Base-by-base conservation (phyloP, 2,113 vertebrate species). In the Chlorodrepanis virens region DNA sequence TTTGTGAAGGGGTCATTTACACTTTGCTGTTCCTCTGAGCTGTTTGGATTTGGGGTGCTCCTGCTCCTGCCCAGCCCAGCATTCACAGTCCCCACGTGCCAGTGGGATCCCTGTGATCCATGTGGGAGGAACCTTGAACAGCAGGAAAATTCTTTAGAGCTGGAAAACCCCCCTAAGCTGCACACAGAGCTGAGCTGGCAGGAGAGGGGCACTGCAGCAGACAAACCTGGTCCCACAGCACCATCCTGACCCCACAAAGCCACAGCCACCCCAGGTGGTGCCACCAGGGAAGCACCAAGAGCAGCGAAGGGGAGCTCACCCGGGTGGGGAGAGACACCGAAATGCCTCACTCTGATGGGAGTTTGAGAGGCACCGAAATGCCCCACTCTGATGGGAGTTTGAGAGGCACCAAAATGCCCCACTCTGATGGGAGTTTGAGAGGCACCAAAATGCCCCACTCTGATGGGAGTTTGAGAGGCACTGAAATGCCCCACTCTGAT, bases 61-160 rank as follows among this genome's bases (percentile, higher is more conserved):
- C 9, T 70, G 12, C 33, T 33, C 39, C 9, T 15, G 19, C 44
- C 57, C 64, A 52, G 69, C 39, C 2, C 1, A 5, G 45, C 29
- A 1, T 42, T 35, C 25, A 2, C 44, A 23, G 33, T 5, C 12
- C 31, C 10, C 3, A 0, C 3, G 29, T 11, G 19, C 53, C 31
- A 2, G 5, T n/a, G 18, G 5, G 11, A 12, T 23, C 9, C 1
- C 24, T 13, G 3, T 1, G 42, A 16, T 10, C 8, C 0, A 1
- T 7, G 8, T 1, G 15, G 53, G 9, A 45, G 13, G 25, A 22
- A 28, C 17, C 35, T 12, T 2, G 70, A 75, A 10, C 35, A 39
- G n/a, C n/a, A 42, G 71, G 14, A 14, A 25, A 12, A 6, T 9
- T 5, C 35, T 20, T 45, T 0, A 5, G 20, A 4, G 7, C 16